Base-by-base conservation (phyloP, 2,113 vertebrate genomes). In the human region DNA sequence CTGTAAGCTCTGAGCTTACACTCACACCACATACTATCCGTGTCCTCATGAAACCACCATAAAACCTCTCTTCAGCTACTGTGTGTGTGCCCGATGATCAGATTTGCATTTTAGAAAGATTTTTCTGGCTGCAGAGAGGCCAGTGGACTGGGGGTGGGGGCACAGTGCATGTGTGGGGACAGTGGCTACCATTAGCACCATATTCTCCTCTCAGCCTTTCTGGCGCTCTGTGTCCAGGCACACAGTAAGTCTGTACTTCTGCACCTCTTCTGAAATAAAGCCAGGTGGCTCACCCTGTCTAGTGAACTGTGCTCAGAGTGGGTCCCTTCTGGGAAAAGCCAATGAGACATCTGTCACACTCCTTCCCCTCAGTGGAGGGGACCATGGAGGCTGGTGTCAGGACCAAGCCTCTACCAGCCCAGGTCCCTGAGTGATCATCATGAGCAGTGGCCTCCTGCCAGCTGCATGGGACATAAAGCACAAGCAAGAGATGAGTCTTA, bases 111-210 rank as follows among this genome's bases (percentile, higher is more conserved):
- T 66, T 6, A 30, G 66, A 81, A 81, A 81, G 52, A 25, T 0
- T 1, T 14, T 12, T 45, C 40, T 35, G 84, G 16, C 11, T 25
- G 27, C 12, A 5, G 20, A 40, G 50, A 16, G 48, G 48, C 4
- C 1, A 3, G 4, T 2, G 32, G 27, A 3, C 25, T n/a, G 75
- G 40, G 8, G 0, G 64, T 40, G 50, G 8, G 0, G 73, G n/a
- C 10, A 6, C 7, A 5, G 50, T 0, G 16, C 25, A 1, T 16
- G 7, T 12, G 11, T 2, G 20, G 32, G 43, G 35, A 68, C 0
- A 1, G 45, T 8, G 8, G 76, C 5, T 35, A 30, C 9, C 27
- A 35, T 16, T 3, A 11, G 35, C 16, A 8, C 38, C 61, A 14
- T 64, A 64, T 64, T 20, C 25, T 73, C 32, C 35, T 48, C 52